Conservation (phyloP, 2,888 invertebrate species). For the Polyommatus icarus region DNA sequence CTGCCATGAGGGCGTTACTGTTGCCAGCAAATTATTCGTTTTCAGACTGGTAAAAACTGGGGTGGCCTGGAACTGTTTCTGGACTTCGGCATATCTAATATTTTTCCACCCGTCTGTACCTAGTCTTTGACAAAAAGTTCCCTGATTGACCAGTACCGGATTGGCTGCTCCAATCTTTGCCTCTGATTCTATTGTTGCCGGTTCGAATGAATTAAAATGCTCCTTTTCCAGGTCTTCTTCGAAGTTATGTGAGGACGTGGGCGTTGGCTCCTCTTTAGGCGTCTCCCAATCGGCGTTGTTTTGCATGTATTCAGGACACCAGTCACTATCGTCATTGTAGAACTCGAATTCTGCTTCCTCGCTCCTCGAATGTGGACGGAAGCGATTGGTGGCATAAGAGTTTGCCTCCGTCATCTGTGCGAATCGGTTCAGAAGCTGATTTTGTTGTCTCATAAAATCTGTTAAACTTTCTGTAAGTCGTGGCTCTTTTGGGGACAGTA, state of each 20-base stretch:
- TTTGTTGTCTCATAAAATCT: neutral
- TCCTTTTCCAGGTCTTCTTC: too few species aligned
- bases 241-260: too few species aligned
- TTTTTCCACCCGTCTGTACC: slow-evolving; percentile 31
- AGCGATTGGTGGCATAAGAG: neutral
- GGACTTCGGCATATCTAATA: slow-evolving; percentile 38
- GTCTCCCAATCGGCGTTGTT: too few species aligned
- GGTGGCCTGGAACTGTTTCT: slow-evolving; percentile 40
- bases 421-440: neutral
- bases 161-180: slow-evolving; percentile 15
- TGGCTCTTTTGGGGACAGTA: neutral
- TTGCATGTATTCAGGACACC: too few species aligned
- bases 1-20: slow-evolving; percentile 36
- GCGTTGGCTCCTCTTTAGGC: too few species aligned
- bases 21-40: slow-evolving; percentile 36
- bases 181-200: slow-evolving; percentile 16
- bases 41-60: slow-evolving; percentile 39
- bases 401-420: neutral
- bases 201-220: slow-evolving; percentile 1
- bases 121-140: slow-evolving; percentile 16
- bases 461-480: neutral
- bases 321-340: neutral
- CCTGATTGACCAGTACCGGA: neutral
- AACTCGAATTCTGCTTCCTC: neutral
- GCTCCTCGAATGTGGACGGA: neutral